phyloP scores from a whole-genome alignment of 1,140 invertebrate genomes.

The Brachionus angularis region DNA sequence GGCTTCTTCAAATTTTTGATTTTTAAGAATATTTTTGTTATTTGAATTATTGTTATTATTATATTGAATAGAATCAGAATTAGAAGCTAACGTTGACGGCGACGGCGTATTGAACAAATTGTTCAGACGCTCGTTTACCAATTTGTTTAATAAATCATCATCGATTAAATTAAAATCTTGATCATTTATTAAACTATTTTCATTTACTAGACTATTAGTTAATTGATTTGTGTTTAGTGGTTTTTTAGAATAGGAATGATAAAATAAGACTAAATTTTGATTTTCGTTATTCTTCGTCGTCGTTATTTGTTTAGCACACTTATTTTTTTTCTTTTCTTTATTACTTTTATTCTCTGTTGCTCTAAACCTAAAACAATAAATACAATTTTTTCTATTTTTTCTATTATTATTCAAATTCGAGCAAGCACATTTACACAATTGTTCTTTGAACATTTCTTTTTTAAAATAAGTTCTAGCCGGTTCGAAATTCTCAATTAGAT shows the following conservation, averaged over 20 bases:
- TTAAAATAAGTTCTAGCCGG: not conserved
- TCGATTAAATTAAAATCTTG: not conserved
- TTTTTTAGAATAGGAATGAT: slow-evolving; percentile 15
- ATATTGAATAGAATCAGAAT: too few relatives aligned
- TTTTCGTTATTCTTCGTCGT: not conserved
- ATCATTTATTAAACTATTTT: not conserved
- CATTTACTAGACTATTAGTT: not conserved
- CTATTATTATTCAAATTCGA: too few relatives aligned
- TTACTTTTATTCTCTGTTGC: not conserved
- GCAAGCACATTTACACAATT: too few relatives aligned
- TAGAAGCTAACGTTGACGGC: too few relatives aligned
- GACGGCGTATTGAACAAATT: not conserved
- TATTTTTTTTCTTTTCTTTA: not conserved
- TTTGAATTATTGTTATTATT: too few relatives aligned
- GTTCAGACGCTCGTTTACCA: slow-evolving; percentile 3
- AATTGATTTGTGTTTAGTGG: not conserved
- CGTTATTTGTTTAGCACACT: not conserved
- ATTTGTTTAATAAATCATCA: slow-evolving; percentile 1
- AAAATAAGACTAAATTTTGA: not conserved
- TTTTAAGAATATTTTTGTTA: too few relatives aligned
- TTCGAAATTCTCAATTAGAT: not conserved
- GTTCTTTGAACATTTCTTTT: not conserved
- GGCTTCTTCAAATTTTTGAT: too few relatives aligned
- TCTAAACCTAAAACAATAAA: too few relatives aligned
- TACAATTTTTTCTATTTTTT: too few relatives aligned